Base-by-base conservation (phyloP, 1,140 invertebrate genomes). In the Proales similis region DNA sequence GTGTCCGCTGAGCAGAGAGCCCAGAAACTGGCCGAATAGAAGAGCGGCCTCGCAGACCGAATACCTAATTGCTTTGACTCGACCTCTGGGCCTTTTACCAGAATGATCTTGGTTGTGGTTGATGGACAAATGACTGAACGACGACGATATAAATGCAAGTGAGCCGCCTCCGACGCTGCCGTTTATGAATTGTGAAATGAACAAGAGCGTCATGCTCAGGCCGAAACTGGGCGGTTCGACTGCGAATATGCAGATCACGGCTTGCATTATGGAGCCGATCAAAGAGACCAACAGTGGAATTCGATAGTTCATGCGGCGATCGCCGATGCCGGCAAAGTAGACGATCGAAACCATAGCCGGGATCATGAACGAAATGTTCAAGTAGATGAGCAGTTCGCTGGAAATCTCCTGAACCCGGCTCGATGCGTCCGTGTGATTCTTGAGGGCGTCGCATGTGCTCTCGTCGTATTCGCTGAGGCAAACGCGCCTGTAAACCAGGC, bases 271-370 rank as follows among this genome's bases (percentile, higher is more conserved):
- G 19, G 51, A 57, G 7, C 51, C 51, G 9, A 57, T 57, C 12
- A 57, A 29, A 0, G 51, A 36, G 20, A 57, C 14, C 2, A 57
- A 11, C 1, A 57, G 29, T 3, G 51, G 51, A 27, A 57, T 9
- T 26, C 45, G 51, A 20, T 57, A 57, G 27, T 57, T 57, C 11
- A 24, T 26, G 12, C 51, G 32, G 11, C 51, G 17, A 14, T 57
- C 51, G 9, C 51, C 51, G 22, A 57, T 57, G 11, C 33, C 30
- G 11, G 51, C 51, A 4, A 57, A 26, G 17, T 57, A 29, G 22
- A 57, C 45, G 11, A 57, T 57, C 17, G 51, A 36, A n/a, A 57
- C 39, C 19, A 57, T 57, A 7, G 51, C 51, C 19, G 51, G 51
- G 14, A 57, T n/a, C 20, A 57, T 17, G 12, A 57, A 57, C 9